A percentile compares a stretch with the other conserved stretches of the same genome.
Conservation (phyloP, 37 sponge, comb jelly and placozoan genomes). For the Tethya wilhelma region DNA sequence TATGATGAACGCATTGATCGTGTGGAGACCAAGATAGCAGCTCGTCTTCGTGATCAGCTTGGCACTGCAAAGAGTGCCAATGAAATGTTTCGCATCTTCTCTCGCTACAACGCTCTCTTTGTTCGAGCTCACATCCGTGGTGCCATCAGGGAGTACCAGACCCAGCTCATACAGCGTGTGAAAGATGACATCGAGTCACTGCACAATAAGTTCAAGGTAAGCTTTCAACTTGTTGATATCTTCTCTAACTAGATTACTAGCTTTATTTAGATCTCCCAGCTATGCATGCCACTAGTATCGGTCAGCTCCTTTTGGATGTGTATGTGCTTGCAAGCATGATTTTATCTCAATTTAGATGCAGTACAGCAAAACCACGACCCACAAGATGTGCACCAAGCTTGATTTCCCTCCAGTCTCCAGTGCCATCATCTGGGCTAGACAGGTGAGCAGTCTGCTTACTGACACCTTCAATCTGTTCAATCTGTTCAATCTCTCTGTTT, state of each 20-base stretch:
- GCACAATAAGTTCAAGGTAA: conserved; percentile 97
- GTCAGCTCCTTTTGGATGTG: neutral
- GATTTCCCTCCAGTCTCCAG: conserved; percentile 97
- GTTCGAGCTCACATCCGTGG: conserved; percentile 97
- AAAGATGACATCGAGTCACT: conserved; percentile 98
- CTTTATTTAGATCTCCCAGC: neutral
- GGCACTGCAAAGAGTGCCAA: conserved; percentile 99
- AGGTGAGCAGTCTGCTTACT: conserved; percentile 54
- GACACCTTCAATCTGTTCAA: neutral
- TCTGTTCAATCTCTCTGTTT: neutral
- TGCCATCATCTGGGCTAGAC: conserved; percentile 98
- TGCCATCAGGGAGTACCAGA: conserved; percentile 98
- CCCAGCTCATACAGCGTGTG: conserved; percentile 97
- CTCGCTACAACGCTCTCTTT: conserved; percentile 97
- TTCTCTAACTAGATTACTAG: neutral
- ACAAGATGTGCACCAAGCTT: conserved; percentile 71
- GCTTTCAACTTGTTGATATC: no score
- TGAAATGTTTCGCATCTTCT: conserved; percentile 99
- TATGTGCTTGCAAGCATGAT: neutral
- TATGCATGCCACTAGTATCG: neutral
- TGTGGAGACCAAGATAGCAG: conserved; percentile 97
- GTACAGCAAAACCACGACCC: conserved; percentile 86
- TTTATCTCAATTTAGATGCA: conserved; percentile 80
- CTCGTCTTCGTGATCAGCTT: conserved; percentile 96
- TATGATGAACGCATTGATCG: conserved; percentile 97